A percentile compares a stretch with the other conserved stretches of the same genome.
Evolutionary conservation across 2,888 invertebrate genomes (phyloP).

Genomic region (Tortricodes alternella): DNA sequence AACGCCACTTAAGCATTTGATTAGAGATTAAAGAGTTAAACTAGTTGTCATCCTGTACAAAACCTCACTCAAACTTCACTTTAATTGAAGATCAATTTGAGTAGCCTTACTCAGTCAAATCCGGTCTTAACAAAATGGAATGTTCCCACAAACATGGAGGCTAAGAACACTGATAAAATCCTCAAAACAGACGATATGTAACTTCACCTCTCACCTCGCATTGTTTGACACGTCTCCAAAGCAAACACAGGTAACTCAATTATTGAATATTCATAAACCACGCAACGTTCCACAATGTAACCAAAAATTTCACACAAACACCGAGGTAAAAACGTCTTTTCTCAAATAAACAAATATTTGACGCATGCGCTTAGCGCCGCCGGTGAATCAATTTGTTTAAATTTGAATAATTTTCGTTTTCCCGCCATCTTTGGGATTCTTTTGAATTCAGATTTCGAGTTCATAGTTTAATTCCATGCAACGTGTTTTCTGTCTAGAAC

Average conservation of each 20-base stretch:
- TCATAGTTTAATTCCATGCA: slow-evolving; percentile 31
- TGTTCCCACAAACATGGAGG: background rate
- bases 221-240: slow-evolving; percentile 39
- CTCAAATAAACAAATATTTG: slow-evolving; percentile 47
- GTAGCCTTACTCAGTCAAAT: too few species aligned
- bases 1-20: too few species aligned
- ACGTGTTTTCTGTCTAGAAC: slow-evolving; percentile 19
- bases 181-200: slow-evolving; percentile 24
- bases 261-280: slow-evolving; percentile 73
- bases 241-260: slow-evolving; percentile 46
- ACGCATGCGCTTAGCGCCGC: slow-evolving; percentile 48
- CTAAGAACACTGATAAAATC: slow-evolving; percentile 10
- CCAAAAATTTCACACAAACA: slow-evolving; percentile 80
- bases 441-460: slow-evolving; percentile 32
- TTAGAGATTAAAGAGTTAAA: too few species aligned
- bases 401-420: slow-evolving; percentile 54
- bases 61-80: too few species aligned
- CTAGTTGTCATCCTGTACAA: too few species aligned
- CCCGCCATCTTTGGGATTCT: slow-evolving; percentile 23
- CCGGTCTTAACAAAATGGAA: background rate
- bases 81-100: too few species aligned
- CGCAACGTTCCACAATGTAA: slow-evolving; percentile 64
- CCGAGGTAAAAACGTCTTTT: slow-evolving; percentile 42
- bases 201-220: slow-evolving; percentile 27
- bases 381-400: slow-evolving; percentile 56